Base-by-base conservation (phyloP, 2,888 invertebrate species). In the Athrips mouffetella region DNA sequence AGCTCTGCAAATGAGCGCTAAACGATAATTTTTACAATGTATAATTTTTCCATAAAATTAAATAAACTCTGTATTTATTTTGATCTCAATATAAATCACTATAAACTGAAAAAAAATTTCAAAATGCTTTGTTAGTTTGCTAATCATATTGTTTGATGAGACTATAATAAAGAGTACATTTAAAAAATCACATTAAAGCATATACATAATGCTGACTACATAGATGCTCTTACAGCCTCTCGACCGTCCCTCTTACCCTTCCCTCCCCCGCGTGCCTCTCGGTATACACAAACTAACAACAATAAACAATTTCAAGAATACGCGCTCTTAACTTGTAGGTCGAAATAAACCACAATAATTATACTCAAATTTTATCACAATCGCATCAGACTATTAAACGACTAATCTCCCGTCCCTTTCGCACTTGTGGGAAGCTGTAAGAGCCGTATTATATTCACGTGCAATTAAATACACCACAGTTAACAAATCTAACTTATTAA, bases 161-260 rank as follows among this genome's bases (percentile, higher is more conserved):
- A 82, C 85, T 88, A 88, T 80, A 81, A 86, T 86, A 85, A 86
- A 80, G 88, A 88, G 88, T 88, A 88, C 88, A 87, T 86, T 85
- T 83, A 85, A 87, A 87, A 88, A 89, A 89, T 89, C 89, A 89
- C 89, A 89, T 87, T 88, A 87, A 89, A 89, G 89, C 88, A 89
- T 88, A 89, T 87, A 87, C 83, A 88, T 89, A 89, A 87, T 88
- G 87, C 87, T 88, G 89, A 89, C 89, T 89, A 89, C 88, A 86
- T 82, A 84, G 78, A 73, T 63, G 76, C 82, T 82, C 83, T 79
- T 73, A 80, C 87, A 84, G 87, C 86, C 86, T 63, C 80, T 60
- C n/a, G 18, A n/a, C 37, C 21, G n/a, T n/a, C 20, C 10, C 31
- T 6, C 65, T 68, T 65, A 67, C 55, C 52, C 55, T 45, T 48